Percentiles rank a stretch among this genome's conserved stretches.
Evolutionary conservation across 2,113 vertebrate genomes (phyloP).

Genomic region (Otocyon megalotis): DNA sequence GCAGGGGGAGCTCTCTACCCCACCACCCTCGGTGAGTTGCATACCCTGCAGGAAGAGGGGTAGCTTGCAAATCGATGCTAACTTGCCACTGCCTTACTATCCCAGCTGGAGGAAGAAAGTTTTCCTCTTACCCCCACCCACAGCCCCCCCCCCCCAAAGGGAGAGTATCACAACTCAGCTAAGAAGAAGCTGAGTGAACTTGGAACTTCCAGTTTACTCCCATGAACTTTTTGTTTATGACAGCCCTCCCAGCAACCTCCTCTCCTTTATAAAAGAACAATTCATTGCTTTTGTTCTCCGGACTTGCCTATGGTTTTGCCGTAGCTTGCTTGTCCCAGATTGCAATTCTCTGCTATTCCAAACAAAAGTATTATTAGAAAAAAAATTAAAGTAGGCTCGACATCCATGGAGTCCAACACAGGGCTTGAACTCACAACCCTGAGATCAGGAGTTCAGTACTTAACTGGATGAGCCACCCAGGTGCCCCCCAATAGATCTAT

Average conservation of each 20-base stretch:
- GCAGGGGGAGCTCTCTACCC: not conserved
- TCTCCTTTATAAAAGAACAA: not conserved
- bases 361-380: not conserved
- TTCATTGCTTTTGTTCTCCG: not conserved
- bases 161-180: not conserved
- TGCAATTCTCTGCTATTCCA: not conserved
- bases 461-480: not conserved
- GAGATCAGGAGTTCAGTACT: not conserved
- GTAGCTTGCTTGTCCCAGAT: not conserved
- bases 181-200: not conserved
- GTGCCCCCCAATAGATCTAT: not conserved
- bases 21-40: not conserved
- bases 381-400: not conserved
- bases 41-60: not conserved
- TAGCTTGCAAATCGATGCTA: too few species aligned
- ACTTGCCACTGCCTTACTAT: not conserved
- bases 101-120: not conserved
- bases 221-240: not conserved
- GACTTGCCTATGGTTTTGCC: not conserved
- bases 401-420: not conserved
- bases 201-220: not conserved
- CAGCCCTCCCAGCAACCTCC: not conserved
- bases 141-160: too few species aligned
- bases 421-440: not conserved
- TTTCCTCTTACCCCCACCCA: not conserved